Evolutionary conservation across 2,888 invertebrate genomes (phyloP).

Genomic region (Endotricha flammealis): DNA sequence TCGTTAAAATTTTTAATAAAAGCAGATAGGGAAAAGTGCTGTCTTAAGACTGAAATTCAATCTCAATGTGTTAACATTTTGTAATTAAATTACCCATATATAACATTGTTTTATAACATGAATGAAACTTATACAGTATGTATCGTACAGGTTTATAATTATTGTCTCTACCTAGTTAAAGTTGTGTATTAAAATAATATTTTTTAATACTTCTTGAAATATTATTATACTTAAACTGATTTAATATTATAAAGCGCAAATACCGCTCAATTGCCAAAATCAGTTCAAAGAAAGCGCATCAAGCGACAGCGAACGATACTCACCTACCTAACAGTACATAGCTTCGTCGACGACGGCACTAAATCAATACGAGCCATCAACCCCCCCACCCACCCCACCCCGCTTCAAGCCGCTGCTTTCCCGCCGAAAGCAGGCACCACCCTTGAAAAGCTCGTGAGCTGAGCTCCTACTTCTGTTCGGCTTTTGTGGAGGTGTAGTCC

Average conservation of each 20-base stretch:
- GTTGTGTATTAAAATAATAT: too few relatives aligned
- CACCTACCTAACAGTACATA: conserved; percentile 70
- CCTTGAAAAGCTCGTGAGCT: conserved; percentile 78
- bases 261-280: conserved; percentile 21
- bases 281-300: conserved; percentile 70
- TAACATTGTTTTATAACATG: too few relatives aligned
- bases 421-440: conserved; percentile 77
- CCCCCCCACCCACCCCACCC: conserved; percentile 46
- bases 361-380: conserved; percentile 80
- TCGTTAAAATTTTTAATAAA: too few relatives aligned
- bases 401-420: conserved; percentile 63
- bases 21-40: too few relatives aligned
- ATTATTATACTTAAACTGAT: not conserved
- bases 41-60: too few relatives aligned
- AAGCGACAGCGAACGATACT: conserved; percentile 65
- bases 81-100: too few relatives aligned
- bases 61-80: too few relatives aligned
- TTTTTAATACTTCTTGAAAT: too few relatives aligned
- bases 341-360: conserved; percentile 78
- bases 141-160: too few relatives aligned
- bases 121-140: too few relatives aligned
- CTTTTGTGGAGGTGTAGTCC: conserved; percentile 74
- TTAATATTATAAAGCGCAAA: conserved; percentile 17
- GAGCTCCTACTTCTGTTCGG: conserved; percentile 79
- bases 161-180: too few relatives aligned